Evolutionary conservation across 92 coral and sea anemone species (phyloP).

Genomic region (Parazoanthus atlanticus): DNA sequence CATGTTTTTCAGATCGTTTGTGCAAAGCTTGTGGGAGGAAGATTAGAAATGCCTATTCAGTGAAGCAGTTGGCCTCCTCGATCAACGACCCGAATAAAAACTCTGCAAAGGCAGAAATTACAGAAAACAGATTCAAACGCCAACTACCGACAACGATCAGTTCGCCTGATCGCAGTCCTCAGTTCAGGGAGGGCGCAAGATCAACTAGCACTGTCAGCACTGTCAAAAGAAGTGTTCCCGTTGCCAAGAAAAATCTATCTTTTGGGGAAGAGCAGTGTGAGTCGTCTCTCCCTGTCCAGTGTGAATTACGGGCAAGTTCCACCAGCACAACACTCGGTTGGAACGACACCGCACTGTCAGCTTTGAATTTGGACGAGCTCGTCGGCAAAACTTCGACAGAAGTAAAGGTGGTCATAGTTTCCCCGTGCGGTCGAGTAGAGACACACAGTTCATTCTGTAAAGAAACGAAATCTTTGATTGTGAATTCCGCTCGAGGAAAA

Average conservation of each 20-base stretch:
- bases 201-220: too few relatives aligned
- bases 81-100: too few relatives aligned
- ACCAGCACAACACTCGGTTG: too few relatives aligned
- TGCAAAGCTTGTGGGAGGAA: slow-evolving; percentile 54
- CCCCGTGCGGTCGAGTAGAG: slow-evolving; percentile 24
- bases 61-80: too few relatives aligned
- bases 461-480: slow-evolving; percentile 25
- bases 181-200: not conserved
- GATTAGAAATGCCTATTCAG: slow-evolving; percentile 21
- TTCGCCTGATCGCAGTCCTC: too few relatives aligned
- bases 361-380: slow-evolving; percentile 33
- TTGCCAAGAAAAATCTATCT: too few relatives aligned
- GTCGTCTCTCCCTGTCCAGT: too few relatives aligned
- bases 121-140: too few relatives aligned
- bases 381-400: not conserved
- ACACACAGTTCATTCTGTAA: slow-evolving; percentile 1
- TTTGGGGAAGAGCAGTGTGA: too few relatives aligned
- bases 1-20: slow-evolving; percentile 29
- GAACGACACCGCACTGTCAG: slow-evolving; percentile 15
- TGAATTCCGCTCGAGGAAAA: slow-evolving; percentile 10
- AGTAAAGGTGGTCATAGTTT: slow-evolving; percentile 26
- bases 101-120: too few relatives aligned
- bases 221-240: too few relatives aligned
- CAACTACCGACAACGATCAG: not conserved
- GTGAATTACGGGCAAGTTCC: too few relatives aligned